Conservation (phyloP, 1,140 invertebrate species). For the Paraescarpia echinospica region DNA sequence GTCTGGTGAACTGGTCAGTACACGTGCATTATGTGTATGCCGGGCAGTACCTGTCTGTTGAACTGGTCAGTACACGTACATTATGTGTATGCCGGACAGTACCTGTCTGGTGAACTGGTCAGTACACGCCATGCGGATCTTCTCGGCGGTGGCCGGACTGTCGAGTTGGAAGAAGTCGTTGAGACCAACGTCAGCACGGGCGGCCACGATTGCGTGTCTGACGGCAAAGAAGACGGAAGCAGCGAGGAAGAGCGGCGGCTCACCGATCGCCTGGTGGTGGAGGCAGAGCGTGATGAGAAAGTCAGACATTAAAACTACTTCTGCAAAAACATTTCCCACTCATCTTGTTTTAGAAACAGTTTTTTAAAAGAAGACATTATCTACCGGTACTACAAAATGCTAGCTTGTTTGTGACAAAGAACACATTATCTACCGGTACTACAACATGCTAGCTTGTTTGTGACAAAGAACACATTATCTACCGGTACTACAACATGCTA, state of each 20-base stretch:
- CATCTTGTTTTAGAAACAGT: too few relatives aligned
- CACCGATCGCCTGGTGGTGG: slow-evolving; percentile 80
- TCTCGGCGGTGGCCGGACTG: slow-evolving; percentile 83
- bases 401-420: too few relatives aligned
- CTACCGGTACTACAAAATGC: too few relatives aligned
- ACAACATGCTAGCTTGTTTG: too few relatives aligned
- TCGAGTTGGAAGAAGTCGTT: slow-evolving; percentile 70
- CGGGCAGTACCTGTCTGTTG: background rate
- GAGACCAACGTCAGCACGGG: slow-evolving; percentile 71
- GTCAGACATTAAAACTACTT: too few relatives aligned
- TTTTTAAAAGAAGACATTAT: too few relatives aligned
- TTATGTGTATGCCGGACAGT: too few relatives aligned
- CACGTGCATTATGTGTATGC: background rate
- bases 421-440: too few relatives aligned
- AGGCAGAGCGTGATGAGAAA: background rate
- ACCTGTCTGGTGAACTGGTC: slow-evolving; percentile 68
- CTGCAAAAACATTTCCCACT: too few relatives aligned
- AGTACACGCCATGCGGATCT: slow-evolving; percentile 82
- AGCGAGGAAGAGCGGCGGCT: slow-evolving; percentile 89
- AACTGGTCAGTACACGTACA: background rate
- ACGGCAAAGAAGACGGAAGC: slow-evolving; percentile 87
- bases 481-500: too few relatives aligned
- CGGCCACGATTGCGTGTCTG: slow-evolving; percentile 81
- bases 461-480: too few relatives aligned
- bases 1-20: too few relatives aligned